A percentile compares a stretch with the other conserved stretches of the same genome.
Evolutionary conservation across 2,888 invertebrate species (phyloP).

Genomic region (Lasioglossum morio): DNA sequence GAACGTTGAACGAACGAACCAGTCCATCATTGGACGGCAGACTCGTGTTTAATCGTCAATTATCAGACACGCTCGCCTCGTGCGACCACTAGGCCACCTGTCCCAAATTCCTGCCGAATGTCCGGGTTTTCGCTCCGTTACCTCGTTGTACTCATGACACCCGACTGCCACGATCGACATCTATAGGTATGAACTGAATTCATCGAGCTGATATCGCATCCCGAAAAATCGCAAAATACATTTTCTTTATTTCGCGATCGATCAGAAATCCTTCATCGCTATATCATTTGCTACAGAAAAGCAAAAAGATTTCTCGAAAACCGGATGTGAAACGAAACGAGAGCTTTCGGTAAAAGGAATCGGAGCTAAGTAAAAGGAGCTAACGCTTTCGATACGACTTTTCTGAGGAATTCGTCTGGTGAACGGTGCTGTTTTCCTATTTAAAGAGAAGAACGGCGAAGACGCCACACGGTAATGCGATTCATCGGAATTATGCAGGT

Average conservation of each 20-base stretch:
- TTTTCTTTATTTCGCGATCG: neutral
- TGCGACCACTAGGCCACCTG: slow-evolving; percentile 73
- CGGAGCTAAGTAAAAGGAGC: neutral
- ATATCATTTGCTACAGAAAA: neutral
- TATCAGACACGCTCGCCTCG: slow-evolving; percentile 73
- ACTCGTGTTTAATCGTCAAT: slow-evolving; percentile 76
- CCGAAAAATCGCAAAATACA: slow-evolving; percentile 17
- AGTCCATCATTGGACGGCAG: slow-evolving; percentile 54
- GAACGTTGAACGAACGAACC: slow-evolving; percentile 50
- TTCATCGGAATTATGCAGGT: slow-evolving; percentile 35
- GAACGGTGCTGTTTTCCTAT: neutral
- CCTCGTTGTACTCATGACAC: slow-evolving; percentile 65
- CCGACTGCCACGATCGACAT: slow-evolving; percentile 48
- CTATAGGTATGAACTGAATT: slow-evolving; percentile 56
- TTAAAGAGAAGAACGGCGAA: neutral
- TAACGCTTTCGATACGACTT: neutral
- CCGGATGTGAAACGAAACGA: neutral
- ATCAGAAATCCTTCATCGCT: neutral
- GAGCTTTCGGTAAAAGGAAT: neutral
- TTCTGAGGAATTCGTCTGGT: neutral
- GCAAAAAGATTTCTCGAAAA: neutral
- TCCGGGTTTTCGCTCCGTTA: slow-evolving; percentile 77
- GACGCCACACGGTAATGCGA: slow-evolving; percentile 15
- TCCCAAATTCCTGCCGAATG: slow-evolving; percentile 77
- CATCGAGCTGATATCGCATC: slow-evolving; percentile 18